These are phyloP conservation scores for Drosophila parabipectinata DNA, from an alignment of 1,140 invertebrate species.

Conservation along the genomic window DNA sequence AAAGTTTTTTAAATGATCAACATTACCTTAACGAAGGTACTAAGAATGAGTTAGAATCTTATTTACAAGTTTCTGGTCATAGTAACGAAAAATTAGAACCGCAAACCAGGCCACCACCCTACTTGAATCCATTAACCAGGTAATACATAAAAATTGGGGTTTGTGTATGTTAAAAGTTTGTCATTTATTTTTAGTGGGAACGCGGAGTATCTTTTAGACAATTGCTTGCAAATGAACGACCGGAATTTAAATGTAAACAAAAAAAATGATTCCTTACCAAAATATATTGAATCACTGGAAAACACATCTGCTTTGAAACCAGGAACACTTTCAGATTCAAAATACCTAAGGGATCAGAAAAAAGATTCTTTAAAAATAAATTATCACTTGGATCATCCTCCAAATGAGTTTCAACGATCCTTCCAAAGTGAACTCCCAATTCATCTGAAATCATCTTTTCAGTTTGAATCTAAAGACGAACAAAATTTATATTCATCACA, in stretches of 20 bases:
- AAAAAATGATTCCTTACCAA: background rate
- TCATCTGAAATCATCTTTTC: background rate
- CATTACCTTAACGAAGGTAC: background rate
- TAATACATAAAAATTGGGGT: background rate
- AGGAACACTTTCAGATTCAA: background rate
- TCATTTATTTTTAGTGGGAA: background rate
- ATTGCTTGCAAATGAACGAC: background rate
- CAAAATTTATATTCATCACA: slow-evolving; percentile 60
- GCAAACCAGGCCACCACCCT: background rate
- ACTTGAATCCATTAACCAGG: background rate
- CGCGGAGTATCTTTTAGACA: background rate
- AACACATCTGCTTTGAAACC: background rate
- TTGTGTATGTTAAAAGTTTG: background rate
- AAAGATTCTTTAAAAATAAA: background rate
- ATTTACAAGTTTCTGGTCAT: background rate
- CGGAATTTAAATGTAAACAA: background rate
- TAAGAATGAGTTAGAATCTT: background rate
- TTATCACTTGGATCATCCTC: background rate
- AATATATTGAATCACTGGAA: background rate
- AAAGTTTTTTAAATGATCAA: background rate
- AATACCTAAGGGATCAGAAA: background rate
- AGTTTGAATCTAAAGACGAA: slow-evolving; percentile 31
- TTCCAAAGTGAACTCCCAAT: background rate
- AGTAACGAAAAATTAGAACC: background rate
- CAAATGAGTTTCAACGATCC: background rate